phyloP scores from a whole-genome alignment of 2,888 invertebrate species.

The Zaprionus bogoriensis region DNA sequence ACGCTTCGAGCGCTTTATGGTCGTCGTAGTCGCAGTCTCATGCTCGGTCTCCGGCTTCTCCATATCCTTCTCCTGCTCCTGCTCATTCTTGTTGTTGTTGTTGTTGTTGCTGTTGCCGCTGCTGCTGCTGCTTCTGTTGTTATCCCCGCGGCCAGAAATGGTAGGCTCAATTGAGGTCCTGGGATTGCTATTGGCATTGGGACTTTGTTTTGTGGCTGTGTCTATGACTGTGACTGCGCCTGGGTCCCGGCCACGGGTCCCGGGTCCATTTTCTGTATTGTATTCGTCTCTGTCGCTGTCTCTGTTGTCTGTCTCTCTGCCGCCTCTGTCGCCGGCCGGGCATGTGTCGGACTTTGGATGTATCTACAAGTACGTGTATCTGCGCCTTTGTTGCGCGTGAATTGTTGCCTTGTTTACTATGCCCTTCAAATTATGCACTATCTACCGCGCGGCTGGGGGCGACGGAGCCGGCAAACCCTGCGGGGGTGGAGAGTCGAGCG shows the following conservation, averaged over 20 bases:
- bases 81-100: no score
- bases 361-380: slow-evolving; percentile 48
- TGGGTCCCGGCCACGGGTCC: slow-evolving; percentile 8
- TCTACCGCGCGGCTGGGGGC: slow-evolving; percentile 33
- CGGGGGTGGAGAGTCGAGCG: not conserved
- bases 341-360: slow-evolving; percentile 58
- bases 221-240: slow-evolving; percentile 50
- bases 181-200: slow-evolving; percentile 63
- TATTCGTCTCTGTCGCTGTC: not conserved
- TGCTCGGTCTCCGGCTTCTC: no score
- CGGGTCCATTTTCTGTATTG: slow-evolving; percentile 1
- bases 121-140: slow-evolving; percentile 24
- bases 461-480: no score
- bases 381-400: slow-evolving; percentile 72
- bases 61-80: no score
- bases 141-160: slow-evolving; percentile 50
- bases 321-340: slow-evolving; percentile 34
- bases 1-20: slow-evolving; percentile 76
- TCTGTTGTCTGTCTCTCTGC: slow-evolving; percentile 23
- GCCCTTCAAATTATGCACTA: slow-evolving; percentile 77
- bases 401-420: slow-evolving; percentile 77
- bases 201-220: slow-evolving; percentile 52
- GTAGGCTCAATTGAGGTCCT: slow-evolving; percentile 67
- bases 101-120: not conserved
- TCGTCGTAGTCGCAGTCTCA: slow-evolving; percentile 31